These are phyloP conservation scores for Ditula angustiorana DNA, from an alignment of 2,888 invertebrate genomes.

Conservation along the genomic window DNA sequence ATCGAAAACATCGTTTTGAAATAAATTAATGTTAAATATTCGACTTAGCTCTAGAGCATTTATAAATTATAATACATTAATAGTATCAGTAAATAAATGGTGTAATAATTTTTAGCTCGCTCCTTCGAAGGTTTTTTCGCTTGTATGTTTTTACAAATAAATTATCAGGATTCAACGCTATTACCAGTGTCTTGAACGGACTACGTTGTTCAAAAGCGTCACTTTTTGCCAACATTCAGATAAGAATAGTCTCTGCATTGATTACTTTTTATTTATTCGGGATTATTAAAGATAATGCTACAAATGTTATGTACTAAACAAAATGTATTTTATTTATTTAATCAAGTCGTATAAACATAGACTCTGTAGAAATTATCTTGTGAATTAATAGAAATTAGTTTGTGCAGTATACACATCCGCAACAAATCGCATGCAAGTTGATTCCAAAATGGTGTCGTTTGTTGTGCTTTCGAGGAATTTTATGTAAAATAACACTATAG, in stretches of 20 bases:
- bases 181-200: conserved; percentile 18
- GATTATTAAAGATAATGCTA: conserved; percentile 5
- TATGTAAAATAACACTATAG: conserved; percentile 48
- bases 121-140: background rate
- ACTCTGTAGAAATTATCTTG: background rate
- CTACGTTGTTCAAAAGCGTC: conserved; percentile 52
- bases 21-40: no score
- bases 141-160: background rate
- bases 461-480: conserved; percentile 81
- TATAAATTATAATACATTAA: no score
- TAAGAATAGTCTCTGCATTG: conserved; percentile 33
- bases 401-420: conserved; percentile 58
- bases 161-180: conserved; percentile 42
- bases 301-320: background rate
- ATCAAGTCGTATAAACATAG: background rate
- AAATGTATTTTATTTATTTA: conserved; percentile 22
- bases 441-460: conserved; percentile 85
- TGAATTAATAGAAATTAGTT: conserved; percentile 45
- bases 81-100: no score
- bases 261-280: conserved; percentile 47
- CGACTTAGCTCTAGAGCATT: no score
- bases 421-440: conserved; percentile 59
- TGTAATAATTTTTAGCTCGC: background rate
- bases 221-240: conserved; percentile 54
- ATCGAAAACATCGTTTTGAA: no score